These are phyloP conservation scores for Mellilla xanthometata DNA, from an alignment of 2,888 invertebrate genomes.

Conservation along the genomic window DNA sequence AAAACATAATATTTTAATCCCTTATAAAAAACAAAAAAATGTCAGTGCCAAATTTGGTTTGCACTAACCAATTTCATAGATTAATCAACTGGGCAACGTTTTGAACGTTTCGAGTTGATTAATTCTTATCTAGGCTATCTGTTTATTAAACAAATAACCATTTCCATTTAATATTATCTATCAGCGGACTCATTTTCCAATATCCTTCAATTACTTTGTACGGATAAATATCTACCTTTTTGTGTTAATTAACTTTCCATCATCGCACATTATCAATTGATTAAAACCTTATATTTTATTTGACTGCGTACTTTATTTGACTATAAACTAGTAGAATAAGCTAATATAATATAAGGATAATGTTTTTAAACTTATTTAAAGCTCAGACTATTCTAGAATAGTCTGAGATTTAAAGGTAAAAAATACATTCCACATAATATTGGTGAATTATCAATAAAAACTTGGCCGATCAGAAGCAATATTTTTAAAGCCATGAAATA, in stretches of 20 bases:
- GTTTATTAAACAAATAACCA: constrained; percentile 3
- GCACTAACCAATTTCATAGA: neutral
- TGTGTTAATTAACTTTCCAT: constrained; percentile 15
- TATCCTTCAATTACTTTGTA: constrained; percentile 12
- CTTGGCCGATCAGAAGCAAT: too few relatives aligned
- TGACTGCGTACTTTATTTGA: too few relatives aligned
- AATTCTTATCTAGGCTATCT: neutral
- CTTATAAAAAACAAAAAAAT: neutral
- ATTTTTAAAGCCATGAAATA: too few relatives aligned
- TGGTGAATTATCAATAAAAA: too few relatives aligned
- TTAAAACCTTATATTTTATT: too few relatives aligned
- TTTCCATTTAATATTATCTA: constrained; percentile 10
- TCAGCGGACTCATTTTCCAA: constrained; percentile 9
- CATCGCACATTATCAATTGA: neutral
- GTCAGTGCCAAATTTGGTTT: neutral
- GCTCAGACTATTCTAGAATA: too few relatives aligned
- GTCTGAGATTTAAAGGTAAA: too few relatives aligned
- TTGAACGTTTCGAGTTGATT: neutral
- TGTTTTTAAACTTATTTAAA: too few relatives aligned
- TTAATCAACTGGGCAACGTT: neutral
- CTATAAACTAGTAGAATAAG: too few relatives aligned
- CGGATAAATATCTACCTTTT: constrained; percentile 2
- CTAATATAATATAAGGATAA: too few relatives aligned
- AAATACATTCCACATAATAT: too few relatives aligned
- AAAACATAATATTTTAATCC: too few relatives aligned